Base-by-base conservation (phyloP, 2,797 vertebrate species). In the Euthynnus affinis region DNA sequence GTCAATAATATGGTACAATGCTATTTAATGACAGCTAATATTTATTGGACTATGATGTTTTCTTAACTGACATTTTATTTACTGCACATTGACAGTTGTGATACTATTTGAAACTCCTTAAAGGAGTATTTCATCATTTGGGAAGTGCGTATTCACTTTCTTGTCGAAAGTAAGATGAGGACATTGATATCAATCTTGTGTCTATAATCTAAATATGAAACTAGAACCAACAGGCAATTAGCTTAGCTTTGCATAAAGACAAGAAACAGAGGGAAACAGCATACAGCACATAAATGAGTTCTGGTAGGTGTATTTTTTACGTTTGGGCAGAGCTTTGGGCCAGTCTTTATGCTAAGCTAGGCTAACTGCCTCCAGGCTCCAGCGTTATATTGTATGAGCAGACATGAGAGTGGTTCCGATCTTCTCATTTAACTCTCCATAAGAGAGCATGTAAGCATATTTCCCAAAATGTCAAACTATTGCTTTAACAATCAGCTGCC, bases 21-120 rank as follows among this genome's bases (percentile, higher is more conserved):
- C 17, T 48, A 48, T 63, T 49, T 23, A 40, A 37, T 34, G 15
- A 29, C 20, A 40, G 29, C 1, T 40, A 40, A 51, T 56, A n/a
- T 71, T 52, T 57, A 63, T 12, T 60, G 56, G 32, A 56, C 3
- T 23, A n/a, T 76, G 27, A 60, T 48, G 22, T 69, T 27, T 53
- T 32, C 22, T 25, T 22, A 14, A 44, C 27, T 74, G 5, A 69
- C 6, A 32, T 34, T 18, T 53, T 20, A 27, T 70, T 61, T 17
- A 65, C 42, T 53, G 57, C n/a, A 57, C 25, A 29, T 9, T 48
- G 56, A 42, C 27, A 60, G 29, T 23, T 69, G n/a, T 23, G 5
- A 37, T 22, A 17, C 3, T 5, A 29, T 34, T 34, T 22, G 15
- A 27, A 44, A 15, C 13, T 22, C 22, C 23, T 29, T 25, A 27